phyloP scores from a whole-genome alignment of 2,888 invertebrate genomes.

The Abscondita cerata region DNA sequence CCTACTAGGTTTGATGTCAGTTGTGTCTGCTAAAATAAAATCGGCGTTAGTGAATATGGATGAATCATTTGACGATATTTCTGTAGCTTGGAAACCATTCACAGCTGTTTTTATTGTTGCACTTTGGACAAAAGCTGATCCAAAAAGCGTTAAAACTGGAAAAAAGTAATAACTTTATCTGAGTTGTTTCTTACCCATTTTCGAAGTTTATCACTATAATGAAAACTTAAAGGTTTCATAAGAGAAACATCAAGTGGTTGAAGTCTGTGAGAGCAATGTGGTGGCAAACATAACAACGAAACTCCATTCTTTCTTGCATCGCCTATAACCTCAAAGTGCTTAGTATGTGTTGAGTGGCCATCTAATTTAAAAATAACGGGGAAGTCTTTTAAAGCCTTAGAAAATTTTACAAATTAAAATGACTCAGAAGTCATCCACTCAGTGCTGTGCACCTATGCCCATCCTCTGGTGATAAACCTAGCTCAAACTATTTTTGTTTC shows the following conservation, averaged over 20 bases:
- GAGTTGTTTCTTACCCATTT: slow-evolving; percentile 3
- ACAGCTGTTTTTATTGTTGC: too few species aligned
- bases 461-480: too few species aligned
- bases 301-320: slow-evolving; percentile 15
- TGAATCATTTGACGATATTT: too few species aligned
- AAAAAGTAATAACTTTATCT: slow-evolving; percentile 1
- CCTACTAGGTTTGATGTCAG: neutral
- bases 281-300: slow-evolving; percentile 28
- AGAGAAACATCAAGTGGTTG: slow-evolving; percentile 41
- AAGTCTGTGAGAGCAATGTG: slow-evolving; percentile 40
- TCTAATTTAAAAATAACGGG: slow-evolving; percentile 43
- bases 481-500: too few species aligned
- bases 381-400: slow-evolving; percentile 22
- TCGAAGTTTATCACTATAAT: neutral
- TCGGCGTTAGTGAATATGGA: too few species aligned
- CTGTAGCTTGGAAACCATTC: too few species aligned
- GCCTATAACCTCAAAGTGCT: slow-evolving; percentile 33
- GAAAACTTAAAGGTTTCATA: slow-evolving; percentile 4
- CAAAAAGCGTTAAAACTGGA: neutral
- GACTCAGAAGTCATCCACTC: slow-evolving; percentile 46
- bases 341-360: slow-evolving; percentile 42
- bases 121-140: too few species aligned
- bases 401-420: slow-evolving; percentile 39
- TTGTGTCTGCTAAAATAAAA: too few species aligned
- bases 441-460: too few species aligned